Evolutionary conservation across 2,888 invertebrate species (phyloP).

Genomic region (Zootermopsis nevadensis): DNA sequence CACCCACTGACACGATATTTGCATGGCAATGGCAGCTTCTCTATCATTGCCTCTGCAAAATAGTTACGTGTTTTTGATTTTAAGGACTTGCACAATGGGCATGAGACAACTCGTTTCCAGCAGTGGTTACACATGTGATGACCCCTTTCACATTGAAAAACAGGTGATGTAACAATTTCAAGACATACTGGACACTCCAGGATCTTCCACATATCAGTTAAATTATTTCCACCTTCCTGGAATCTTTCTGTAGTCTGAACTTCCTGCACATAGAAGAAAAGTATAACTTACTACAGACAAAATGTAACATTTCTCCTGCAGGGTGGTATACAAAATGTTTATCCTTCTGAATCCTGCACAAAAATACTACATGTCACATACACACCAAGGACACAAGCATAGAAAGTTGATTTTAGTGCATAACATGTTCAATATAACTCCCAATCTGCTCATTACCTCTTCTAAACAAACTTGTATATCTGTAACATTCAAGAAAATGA

Average conservation of each 20-base stretch:
- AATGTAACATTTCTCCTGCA: too few relatives aligned
- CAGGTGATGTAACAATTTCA: constrained; percentile 72
- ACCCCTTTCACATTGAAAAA: constrained; percentile 72
- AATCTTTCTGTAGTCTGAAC: background rate
- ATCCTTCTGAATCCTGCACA: too few relatives aligned
- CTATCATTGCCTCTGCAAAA: constrained; percentile 17
- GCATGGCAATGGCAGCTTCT: constrained; percentile 26
- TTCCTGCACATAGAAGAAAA: background rate
- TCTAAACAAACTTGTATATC: too few relatives aligned
- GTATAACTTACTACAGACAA: background rate
- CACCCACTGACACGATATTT: constrained; percentile 25
- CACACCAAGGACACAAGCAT: too few relatives aligned
- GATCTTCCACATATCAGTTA: constrained; percentile 57
- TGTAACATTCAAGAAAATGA: too few relatives aligned
- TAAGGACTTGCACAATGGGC: constrained; percentile 5
- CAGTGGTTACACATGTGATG: constrained; percentile 71
- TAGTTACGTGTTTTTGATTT: constrained; percentile 8
- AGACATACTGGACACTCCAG: constrained; percentile 74
- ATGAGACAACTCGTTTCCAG: constrained; percentile 40
- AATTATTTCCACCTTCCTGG: background rate
- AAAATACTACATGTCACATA: too few relatives aligned
- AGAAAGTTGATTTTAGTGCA: too few relatives aligned
- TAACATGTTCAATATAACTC: too few relatives aligned
- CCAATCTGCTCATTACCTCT: too few relatives aligned
- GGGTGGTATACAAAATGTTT: too few relatives aligned